A percentile compares a stretch with the other conserved stretches of the same genome.
Conservation (phyloP, 2,888 invertebrate species). For the Chalcis sispes region DNA sequence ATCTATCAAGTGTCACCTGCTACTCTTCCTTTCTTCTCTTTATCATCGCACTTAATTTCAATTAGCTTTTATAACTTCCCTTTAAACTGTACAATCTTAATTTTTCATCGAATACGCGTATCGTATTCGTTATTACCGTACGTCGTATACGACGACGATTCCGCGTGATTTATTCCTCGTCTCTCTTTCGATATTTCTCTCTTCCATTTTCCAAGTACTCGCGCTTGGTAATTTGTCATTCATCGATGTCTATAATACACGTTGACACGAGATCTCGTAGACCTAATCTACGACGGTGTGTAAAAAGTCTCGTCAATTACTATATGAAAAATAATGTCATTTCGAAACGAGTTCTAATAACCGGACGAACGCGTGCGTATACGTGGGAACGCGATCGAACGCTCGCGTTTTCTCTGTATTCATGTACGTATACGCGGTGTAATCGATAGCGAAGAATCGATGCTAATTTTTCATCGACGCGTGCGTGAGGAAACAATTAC, state of each 20-base stretch:
- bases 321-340: constrained; percentile 48
- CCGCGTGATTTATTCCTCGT: not conserved
- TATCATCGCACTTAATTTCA: too few relatives aligned
- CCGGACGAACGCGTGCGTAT: not conserved
- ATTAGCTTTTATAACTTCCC: too few relatives aligned
- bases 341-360: constrained; percentile 45
- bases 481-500: constrained; percentile 32
- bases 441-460: constrained; percentile 47
- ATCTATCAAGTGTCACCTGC: too few relatives aligned
- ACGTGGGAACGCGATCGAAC: constrained; percentile 40
- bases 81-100: too few relatives aligned
- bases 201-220: not conserved
- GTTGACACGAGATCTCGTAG: constrained; percentile 1
- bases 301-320: constrained; percentile 51
- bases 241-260: constrained; percentile 48
- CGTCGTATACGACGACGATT: too few relatives aligned
- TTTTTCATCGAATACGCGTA: too few relatives aligned
- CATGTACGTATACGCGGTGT: not conserved
- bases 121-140: too few relatives aligned
- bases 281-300: constrained; percentile 35
- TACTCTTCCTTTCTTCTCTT: too few relatives aligned
- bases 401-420: too few relatives aligned
- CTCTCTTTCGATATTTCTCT: not conserved
- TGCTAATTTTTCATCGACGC: constrained; percentile 40
- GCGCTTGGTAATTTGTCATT: constrained; percentile 44